Evolutionary conservation across 2,888 invertebrate genomes (phyloP).

Genomic region (Heptascelio sp.): DNA sequence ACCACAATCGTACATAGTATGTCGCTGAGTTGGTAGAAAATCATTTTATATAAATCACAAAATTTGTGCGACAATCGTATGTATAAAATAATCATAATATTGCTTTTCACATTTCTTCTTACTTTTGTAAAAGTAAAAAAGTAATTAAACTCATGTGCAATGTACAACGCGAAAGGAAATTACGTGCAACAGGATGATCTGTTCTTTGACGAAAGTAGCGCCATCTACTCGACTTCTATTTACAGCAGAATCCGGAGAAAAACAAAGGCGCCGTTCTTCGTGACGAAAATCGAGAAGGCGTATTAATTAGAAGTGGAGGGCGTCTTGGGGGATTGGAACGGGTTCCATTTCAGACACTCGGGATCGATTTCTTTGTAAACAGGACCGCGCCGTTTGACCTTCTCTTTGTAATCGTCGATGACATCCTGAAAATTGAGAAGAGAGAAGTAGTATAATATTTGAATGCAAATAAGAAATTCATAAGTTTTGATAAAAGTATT

Average conservation of each 20-base stretch:
- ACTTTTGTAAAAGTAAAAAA: too few species aligned
- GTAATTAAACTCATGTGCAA: too few species aligned
- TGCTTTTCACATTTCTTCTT: too few species aligned
- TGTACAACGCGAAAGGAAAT: conserved; percentile 6
- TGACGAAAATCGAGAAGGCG: conserved; percentile 62
- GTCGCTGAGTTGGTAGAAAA: too few species aligned
- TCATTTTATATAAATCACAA: too few species aligned
- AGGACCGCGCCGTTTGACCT: conserved; percentile 91
- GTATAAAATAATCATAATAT: too few species aligned
- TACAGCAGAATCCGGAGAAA: conserved; percentile 16
- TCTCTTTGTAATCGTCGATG: conserved; percentile 96
- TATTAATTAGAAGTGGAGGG: conserved; percentile 84
- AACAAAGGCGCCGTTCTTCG: conserved; percentile 20
- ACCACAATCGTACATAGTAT: too few species aligned
- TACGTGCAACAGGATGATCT: not conserved
- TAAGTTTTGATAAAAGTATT: not conserved
- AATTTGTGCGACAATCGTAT: too few species aligned
- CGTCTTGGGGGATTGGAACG: conserved; percentile 89
- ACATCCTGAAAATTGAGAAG: conserved; percentile 90
- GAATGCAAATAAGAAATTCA: not conserved
- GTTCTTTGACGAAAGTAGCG: not conserved
- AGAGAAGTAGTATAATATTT: conserved; percentile 45
- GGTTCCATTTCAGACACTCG: conserved; percentile 96
- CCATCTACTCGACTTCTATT: conserved; percentile 12
- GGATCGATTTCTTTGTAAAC: conserved; percentile 97